These are phyloP conservation scores for Anaspis maculata DNA, from an alignment of 2,888 invertebrate species.

Conservation along the genomic window DNA sequence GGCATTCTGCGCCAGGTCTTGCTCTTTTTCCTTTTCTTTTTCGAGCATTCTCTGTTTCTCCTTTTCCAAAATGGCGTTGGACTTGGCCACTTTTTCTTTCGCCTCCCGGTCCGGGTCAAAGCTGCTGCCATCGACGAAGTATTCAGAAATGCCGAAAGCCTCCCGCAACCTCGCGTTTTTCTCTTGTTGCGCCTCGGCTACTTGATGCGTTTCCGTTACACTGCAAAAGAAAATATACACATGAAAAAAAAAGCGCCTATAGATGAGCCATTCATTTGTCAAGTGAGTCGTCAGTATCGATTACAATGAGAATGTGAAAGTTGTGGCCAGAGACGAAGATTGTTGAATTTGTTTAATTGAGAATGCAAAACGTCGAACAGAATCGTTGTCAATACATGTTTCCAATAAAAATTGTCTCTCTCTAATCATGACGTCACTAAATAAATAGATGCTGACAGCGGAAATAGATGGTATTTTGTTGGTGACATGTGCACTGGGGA, in stretches of 20 bases:
- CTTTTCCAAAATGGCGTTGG: constrained; percentile 41
- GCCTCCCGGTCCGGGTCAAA: constrained; percentile 72
- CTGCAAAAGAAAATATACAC: constrained; percentile 42
- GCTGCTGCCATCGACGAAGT: constrained; percentile 89
- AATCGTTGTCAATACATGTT: too few species aligned
- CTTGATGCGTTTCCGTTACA: constrained; percentile 91
- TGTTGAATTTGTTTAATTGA: too few species aligned
- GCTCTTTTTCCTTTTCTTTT: constrained; percentile 46
- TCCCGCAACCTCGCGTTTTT: constrained; percentile 89
- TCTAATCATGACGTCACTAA: too few species aligned
- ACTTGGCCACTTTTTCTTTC: constrained; percentile 48
- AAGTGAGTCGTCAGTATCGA: too few species aligned
- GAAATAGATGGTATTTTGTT: too few species aligned
- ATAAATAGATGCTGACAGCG: too few species aligned
- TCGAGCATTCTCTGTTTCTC: constrained; percentile 37
- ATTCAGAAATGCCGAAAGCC: constrained; percentile 90
- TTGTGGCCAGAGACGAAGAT: too few species aligned
- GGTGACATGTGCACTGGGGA: too few species aligned
- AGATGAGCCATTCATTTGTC: too few species aligned
- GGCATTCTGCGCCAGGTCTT: constrained; percentile 37
- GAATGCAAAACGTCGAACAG: too few species aligned
- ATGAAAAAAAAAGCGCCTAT: not conserved
- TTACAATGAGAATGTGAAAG: too few species aligned
- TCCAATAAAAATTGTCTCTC: too few species aligned
- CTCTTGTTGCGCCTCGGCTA: constrained; percentile 91